These are phyloP conservation scores for Sebastes matsubarae DNA, from an alignment of 2,797 vertebrate genomes.

Conservation along the genomic window DNA sequence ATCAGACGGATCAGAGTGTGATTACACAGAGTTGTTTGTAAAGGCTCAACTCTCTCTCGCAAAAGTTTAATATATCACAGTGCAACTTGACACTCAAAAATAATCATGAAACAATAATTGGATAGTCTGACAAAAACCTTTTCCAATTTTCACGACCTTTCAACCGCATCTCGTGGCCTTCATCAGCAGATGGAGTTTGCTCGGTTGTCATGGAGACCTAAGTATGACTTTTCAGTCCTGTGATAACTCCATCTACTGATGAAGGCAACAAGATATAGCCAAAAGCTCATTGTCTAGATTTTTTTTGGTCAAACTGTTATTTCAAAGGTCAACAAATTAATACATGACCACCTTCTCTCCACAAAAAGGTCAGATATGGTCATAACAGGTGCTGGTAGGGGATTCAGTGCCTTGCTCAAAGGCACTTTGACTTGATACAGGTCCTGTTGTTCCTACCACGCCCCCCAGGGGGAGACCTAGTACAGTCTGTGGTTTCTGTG, in stretches of 20 bases:
- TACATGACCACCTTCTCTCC: not conserved
- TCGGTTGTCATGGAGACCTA: not conserved
- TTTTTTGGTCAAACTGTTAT: not conserved
- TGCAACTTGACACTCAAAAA: not conserved
- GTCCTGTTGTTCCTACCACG: not conserved
- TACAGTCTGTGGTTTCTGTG: slow-evolving; percentile 1
- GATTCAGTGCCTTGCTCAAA: not conserved
- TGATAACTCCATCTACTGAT: not conserved
- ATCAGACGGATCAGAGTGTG: slow-evolving; percentile 38
- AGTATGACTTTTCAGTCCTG: not conserved
- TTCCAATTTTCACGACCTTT: not conserved
- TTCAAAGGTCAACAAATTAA: not conserved
- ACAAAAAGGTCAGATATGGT: not conserved
- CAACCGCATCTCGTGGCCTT: not conserved
- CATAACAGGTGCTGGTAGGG: not conserved
- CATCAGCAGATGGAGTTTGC: not conserved
- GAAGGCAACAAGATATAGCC: not conserved
- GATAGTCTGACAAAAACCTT: not conserved
- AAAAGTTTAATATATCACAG: not conserved
- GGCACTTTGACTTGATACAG: not conserved
- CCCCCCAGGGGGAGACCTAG: slow-evolving; percentile 64
- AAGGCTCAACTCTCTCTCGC: not conserved
- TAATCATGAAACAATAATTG: not conserved
- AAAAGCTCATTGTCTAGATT: not conserved
- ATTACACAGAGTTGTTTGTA: not conserved